Conservation (phyloP, 2,113 vertebrate species). For the Chelonoidis abingdonii region DNA sequence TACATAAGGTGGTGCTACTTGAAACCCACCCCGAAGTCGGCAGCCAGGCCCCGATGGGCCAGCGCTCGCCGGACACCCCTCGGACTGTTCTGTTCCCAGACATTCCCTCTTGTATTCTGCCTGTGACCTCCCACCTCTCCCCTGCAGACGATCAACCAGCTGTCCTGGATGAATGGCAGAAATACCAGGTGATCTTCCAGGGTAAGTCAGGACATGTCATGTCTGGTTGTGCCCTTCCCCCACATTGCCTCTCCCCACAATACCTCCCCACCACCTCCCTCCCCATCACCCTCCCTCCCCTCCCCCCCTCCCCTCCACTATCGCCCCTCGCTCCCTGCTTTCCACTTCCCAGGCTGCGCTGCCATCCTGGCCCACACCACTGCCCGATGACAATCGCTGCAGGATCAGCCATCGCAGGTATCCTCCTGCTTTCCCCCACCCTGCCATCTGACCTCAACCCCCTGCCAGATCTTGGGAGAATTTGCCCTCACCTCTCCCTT, state of each 20-base stretch:
- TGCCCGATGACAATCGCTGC: background rate
- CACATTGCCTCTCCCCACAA: background rate
- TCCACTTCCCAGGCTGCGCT: background rate
- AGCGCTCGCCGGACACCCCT: background rate
- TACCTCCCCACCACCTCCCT: fast-evolving
- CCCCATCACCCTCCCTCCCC: background rate
- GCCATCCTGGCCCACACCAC: background rate
- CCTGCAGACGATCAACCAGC: slow-evolving; percentile 91
- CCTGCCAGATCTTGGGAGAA: background rate
- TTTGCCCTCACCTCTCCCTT: background rate
- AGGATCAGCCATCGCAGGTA: background rate
- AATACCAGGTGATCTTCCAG: slow-evolving; percentile 87
- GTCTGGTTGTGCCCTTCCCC: background rate
- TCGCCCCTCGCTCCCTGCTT: background rate
- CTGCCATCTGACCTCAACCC: background rate
- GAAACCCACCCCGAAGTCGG: too few relatives aligned
- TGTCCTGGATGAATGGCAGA: slow-evolving; percentile 88
- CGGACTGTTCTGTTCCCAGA: background rate
- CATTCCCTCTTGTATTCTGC: background rate
- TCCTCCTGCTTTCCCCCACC: too few relatives aligned
- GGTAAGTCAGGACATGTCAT: slow-evolving; percentile 74
- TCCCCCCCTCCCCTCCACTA: background rate
- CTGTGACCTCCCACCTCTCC: background rate
- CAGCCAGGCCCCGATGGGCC: background rate
- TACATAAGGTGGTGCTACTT: too few relatives aligned